A percentile compares a stretch with the other conserved stretches of the same genome.
Conservation (phyloP, 2,113 vertebrate genomes). For the Scomber colias region DNA sequence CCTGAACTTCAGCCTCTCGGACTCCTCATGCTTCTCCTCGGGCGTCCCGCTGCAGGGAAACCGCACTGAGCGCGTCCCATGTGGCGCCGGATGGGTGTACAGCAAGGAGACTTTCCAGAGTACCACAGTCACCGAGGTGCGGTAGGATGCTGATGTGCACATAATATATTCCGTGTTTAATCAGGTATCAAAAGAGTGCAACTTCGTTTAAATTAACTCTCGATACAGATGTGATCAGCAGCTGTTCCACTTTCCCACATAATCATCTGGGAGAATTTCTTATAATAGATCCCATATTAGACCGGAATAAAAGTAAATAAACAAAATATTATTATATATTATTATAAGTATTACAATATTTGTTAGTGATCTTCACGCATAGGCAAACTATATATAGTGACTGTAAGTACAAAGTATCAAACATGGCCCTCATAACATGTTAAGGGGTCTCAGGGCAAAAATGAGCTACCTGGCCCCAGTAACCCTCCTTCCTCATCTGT, state of each 20-base stretch:
- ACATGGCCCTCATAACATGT: not conserved
- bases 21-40: slow-evolving; percentile 44
- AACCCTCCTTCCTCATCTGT: not conserved
- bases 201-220: not conserved
- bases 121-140: slow-evolving; percentile 83
- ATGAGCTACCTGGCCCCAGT: not conserved
- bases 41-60: slow-evolving; percentile 42
- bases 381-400: not conserved
- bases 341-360: not conserved
- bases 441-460: not conserved
- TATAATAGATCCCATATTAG: not conserved
- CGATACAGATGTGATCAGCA: not conserved
- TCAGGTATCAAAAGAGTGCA: not conserved
- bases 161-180: not conserved
- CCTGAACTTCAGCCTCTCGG: slow-evolving; percentile 65
- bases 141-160: not conserved
- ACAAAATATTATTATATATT: not conserved
- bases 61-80: slow-evolving; percentile 57
- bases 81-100: slow-evolving; percentile 80
- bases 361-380: no score
- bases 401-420: not conserved
- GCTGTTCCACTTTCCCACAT: not conserved
- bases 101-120: slow-evolving; percentile 76
- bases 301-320: not conserved
- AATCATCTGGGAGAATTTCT: not conserved